Evolutionary conservation across 2,797 vertebrate species (phyloP).

Genomic region (Artibeus lituratus): DNA sequence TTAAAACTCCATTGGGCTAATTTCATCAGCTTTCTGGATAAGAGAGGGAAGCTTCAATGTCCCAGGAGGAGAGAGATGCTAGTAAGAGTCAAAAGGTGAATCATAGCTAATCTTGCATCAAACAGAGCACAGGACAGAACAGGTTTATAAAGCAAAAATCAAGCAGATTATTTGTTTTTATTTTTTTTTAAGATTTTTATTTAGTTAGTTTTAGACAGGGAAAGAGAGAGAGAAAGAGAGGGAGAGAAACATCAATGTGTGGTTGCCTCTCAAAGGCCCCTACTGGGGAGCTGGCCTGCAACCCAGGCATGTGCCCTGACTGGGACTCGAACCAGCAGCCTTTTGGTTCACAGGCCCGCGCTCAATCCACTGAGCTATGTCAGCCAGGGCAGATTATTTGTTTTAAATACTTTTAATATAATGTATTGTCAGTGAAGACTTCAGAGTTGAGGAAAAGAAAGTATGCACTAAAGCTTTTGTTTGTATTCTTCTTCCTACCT

Average conservation of each 20-base stretch:
- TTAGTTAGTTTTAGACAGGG: too few relatives aligned
- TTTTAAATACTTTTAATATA: background rate
- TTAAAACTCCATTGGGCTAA: conserved; percentile 11
- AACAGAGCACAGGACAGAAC: background rate
- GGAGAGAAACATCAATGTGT: too few relatives aligned
- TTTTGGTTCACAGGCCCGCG: too few relatives aligned
- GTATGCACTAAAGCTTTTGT: background rate
- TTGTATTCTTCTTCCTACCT: background rate
- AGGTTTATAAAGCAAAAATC: conserved; percentile 11
- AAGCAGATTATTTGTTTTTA: background rate
- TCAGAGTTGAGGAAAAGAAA: background rate
- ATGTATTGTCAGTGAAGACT: background rate
- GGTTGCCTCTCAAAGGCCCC: too few relatives aligned
- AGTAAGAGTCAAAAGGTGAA: background rate
- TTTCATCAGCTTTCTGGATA: conserved; percentile 29
- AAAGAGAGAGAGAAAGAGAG: too few relatives aligned
- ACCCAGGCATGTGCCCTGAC: too few relatives aligned
- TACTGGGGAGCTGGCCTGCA: too few relatives aligned
- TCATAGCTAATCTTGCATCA: background rate
- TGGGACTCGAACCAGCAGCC: too few relatives aligned
- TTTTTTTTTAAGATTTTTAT: too few relatives aligned
- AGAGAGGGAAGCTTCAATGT: background rate
- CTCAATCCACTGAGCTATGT: too few relatives aligned
- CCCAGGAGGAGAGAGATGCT: background rate
- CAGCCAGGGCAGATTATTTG: too few relatives aligned